phyloP scores from a whole-genome alignment of 1,140 invertebrate genomes.

The Harpegnathos saltator region DNA sequence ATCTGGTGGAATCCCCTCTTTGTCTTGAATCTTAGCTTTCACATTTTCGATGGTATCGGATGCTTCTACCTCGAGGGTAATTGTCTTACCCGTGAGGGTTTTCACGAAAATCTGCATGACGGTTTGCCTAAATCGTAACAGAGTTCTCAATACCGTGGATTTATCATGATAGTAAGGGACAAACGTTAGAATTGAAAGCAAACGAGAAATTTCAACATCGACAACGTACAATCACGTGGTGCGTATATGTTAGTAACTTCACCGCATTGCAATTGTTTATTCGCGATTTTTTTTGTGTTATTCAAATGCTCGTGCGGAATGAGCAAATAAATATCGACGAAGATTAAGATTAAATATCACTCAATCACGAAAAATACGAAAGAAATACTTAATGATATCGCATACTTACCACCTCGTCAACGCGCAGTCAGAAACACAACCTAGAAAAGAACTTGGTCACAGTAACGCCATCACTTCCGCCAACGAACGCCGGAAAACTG shows the following conservation, averaged over 20 bases:
- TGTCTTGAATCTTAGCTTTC: conserved; percentile 93
- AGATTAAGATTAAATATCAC: background rate
- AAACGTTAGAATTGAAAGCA: conserved; percentile 27
- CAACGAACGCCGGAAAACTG: too few relatives aligned
- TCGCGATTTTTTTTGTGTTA: conserved; percentile 61
- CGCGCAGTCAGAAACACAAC: conserved; percentile 63
- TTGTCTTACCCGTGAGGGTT: conserved; percentile 95
- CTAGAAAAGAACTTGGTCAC: conserved; percentile 49
- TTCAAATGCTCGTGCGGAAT: background rate
- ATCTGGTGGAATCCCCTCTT: conserved; percentile 92
- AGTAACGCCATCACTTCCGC: too few relatives aligned
- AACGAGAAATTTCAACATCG: conserved; percentile 60
- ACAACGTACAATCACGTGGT: conserved; percentile 56
- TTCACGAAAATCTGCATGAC: conserved; percentile 94
- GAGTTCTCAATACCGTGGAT: background rate
- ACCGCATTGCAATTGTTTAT: conserved; percentile 69
- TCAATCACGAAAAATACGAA: background rate
- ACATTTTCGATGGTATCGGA: conserved; percentile 95
- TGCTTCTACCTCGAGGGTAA: conserved; percentile 93
- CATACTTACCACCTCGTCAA: conserved; percentile 69
- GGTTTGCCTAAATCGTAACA: conserved; percentile 66
- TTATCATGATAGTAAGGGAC: background rate
- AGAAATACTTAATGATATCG: conserved; percentile 27
- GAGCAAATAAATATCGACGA: background rate
- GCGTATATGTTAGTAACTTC: conserved; percentile 49